phyloP scores from a whole-genome alignment of 1,140 invertebrate species.

The Branchinecta lynchi region DNA sequence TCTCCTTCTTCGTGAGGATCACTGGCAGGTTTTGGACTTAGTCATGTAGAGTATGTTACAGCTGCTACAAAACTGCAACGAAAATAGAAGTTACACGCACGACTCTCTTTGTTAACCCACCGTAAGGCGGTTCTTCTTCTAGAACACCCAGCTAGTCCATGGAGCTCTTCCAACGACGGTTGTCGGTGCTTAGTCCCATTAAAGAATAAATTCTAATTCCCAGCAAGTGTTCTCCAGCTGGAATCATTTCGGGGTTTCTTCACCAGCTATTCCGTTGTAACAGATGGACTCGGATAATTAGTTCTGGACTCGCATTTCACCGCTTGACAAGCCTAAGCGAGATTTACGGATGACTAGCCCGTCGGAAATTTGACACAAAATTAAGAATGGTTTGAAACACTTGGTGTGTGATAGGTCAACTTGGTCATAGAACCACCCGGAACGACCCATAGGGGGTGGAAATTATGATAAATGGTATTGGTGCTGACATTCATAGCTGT shows the following conservation, averaged over 20 bases:
- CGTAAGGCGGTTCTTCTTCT: no score
- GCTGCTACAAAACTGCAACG: no score
- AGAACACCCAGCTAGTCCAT: no score
- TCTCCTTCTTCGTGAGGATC: no score
- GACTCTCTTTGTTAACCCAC: no score
- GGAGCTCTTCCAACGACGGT: no score
- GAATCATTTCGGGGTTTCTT: not conserved
- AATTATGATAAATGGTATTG: not conserved
- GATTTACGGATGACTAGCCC: not conserved
- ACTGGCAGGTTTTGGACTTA: no score
- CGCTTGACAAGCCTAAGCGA: not conserved
- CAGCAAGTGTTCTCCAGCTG: slow-evolving; percentile 7
- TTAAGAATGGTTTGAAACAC: slow-evolving; percentile 11
- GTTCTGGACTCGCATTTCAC: slow-evolving; percentile 10
- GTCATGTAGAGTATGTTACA: no score
- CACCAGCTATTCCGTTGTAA: not conserved
- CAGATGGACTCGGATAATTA: slow-evolving; percentile 10
- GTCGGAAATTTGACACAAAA: slow-evolving; percentile 8
- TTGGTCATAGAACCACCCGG: slow-evolving; percentile 6
- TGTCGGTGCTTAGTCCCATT: no score
- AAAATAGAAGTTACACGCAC: no score
- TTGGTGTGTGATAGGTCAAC: slow-evolving; percentile 10
- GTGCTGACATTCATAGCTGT: not conserved
- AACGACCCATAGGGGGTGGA: slow-evolving; percentile 6
- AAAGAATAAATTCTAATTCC: not conserved